Conservation (phyloP, 1,140 invertebrate species). For the Macrobrachium nipponense region DNA sequence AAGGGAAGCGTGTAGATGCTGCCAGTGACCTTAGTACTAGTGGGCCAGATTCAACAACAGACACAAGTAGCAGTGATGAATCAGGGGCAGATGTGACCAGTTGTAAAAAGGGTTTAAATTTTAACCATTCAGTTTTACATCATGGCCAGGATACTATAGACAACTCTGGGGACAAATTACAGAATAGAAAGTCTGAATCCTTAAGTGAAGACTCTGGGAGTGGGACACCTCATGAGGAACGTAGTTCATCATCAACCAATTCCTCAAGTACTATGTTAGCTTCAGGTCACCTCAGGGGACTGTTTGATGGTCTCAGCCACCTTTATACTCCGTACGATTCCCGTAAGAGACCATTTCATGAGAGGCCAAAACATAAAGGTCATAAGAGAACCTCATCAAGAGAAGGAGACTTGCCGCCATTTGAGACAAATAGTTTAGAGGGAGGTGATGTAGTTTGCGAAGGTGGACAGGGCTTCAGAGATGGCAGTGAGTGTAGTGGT, state of each 20-base stretch:
- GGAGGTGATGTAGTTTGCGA: constrained; percentile 8
- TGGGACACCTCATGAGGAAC: constrained; percentile 63
- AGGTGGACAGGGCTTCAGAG: constrained; percentile 21
- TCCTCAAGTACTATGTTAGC: constrained; percentile 66
- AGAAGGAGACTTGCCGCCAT: constrained; percentile 41
- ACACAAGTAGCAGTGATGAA: constrained; percentile 67
- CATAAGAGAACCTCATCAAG: constrained; percentile 54
- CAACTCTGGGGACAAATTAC: constrained; percentile 28
- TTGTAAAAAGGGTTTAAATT: no score
- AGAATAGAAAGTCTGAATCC: constrained; percentile 42
- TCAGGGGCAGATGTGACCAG: constrained; percentile 62
- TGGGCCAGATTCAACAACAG: constrained; percentile 61
- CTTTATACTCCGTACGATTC: constrained; percentile 79
- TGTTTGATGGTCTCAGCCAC: constrained; percentile 88
- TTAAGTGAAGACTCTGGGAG: constrained; percentile 62
- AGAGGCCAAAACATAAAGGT: constrained; percentile 67
- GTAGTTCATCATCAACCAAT: constrained; percentile 65
- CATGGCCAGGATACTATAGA: constrained; percentile 6
- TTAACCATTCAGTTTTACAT: no score
- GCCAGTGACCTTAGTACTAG: constrained; percentile 65
- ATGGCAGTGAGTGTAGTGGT: constrained; percentile 38
- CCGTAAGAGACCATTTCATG: constrained; percentile 70
- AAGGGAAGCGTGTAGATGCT: constrained; percentile 21
- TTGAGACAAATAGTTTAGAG: constrained; percentile 29
- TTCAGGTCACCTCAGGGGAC: constrained; percentile 76